phyloP scores from a whole-genome alignment of 1,140 invertebrate genomes.

The Chymomyza costata region DNA sequence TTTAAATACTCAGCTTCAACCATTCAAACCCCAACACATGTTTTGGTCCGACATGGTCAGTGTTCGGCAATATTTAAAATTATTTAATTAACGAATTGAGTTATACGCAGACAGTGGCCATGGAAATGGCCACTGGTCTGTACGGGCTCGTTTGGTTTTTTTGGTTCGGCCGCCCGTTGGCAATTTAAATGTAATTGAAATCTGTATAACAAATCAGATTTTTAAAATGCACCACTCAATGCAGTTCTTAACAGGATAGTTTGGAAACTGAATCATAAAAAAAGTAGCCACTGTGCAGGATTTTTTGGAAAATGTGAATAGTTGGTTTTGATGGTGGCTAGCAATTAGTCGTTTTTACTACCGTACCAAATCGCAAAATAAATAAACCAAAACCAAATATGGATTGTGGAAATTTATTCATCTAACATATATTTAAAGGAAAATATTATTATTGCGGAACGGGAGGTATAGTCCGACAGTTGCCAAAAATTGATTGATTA shows the following conservation, averaged over 20 bases:
- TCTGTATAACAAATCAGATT: constrained; percentile 54
- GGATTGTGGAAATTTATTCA: too few relatives aligned
- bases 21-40: not conserved
- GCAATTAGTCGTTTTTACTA: too few relatives aligned
- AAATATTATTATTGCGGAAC: too few relatives aligned
- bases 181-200: constrained; percentile 70
- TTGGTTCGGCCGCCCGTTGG: constrained; percentile 25
- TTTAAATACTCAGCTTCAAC: constrained; percentile 12
- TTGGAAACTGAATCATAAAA: too few relatives aligned
- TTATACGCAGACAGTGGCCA: constrained; percentile 42
- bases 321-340: too few relatives aligned
- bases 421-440: too few relatives aligned
- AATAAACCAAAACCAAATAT: too few relatives aligned
- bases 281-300: too few relatives aligned
- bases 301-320: too few relatives aligned
- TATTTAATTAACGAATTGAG: constrained; percentile 72
- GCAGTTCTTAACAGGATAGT: too few relatives aligned
- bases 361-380: too few relatives aligned
- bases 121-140: not conserved
- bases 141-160: not conserved
- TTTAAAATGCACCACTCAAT: constrained; percentile 35
- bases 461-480: too few relatives aligned
- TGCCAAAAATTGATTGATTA: constrained; percentile 63
- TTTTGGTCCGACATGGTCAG: constrained; percentile 30
- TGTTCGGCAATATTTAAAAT: constrained; percentile 68